Evolutionary conservation across 2,888 invertebrate species (phyloP).

Genomic region (Eubasilissa splendida): DNA sequence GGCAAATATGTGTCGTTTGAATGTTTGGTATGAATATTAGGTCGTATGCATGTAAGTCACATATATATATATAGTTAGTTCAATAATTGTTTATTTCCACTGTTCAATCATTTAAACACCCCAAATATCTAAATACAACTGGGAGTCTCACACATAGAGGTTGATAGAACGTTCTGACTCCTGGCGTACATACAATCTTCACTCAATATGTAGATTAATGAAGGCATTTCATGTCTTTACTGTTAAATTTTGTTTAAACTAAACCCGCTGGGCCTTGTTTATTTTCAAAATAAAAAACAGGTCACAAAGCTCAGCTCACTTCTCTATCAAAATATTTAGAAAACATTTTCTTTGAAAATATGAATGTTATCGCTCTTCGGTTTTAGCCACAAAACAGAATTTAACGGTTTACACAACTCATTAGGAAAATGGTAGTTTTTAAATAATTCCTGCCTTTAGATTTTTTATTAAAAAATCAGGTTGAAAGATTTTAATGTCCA

Average conservation of each 20-base stretch:
- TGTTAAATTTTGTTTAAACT: constrained; percentile 2
- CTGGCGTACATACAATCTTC: constrained; percentile 19
- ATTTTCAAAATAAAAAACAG: constrained; percentile 27
- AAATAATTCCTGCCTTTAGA: constrained; percentile 43
- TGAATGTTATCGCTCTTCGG: constrained; percentile 8
- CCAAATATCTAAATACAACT: not conserved
- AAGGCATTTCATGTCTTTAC: not conserved
- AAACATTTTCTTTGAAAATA: constrained; percentile 5
- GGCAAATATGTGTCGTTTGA: constrained; percentile 54
- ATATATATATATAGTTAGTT: constrained; percentile 45
- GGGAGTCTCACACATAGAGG: constrained; percentile 13
- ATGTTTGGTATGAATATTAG: constrained; percentile 52
- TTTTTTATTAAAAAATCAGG: constrained; percentile 29
- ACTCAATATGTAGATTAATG: constrained; percentile 25
- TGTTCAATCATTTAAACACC: constrained; percentile 9
- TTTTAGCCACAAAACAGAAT: constrained; percentile 6
- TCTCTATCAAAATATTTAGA: constrained; percentile 11
- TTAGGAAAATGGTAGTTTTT: constrained; percentile 23
- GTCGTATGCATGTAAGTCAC: constrained; percentile 37
- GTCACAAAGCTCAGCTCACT: constrained; percentile 20
- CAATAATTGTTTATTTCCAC: constrained; percentile 42
- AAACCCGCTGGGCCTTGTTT: constrained; percentile 8
- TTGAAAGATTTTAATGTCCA: not conserved
- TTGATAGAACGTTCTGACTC: constrained; percentile 4
- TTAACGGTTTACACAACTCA: constrained; percentile 27